Evolutionary conservation across 2,113 vertebrate genomes (phyloP), one percentile per base, ranked within the genome.

Genomic region (Donacobius atricapilla): DNA sequence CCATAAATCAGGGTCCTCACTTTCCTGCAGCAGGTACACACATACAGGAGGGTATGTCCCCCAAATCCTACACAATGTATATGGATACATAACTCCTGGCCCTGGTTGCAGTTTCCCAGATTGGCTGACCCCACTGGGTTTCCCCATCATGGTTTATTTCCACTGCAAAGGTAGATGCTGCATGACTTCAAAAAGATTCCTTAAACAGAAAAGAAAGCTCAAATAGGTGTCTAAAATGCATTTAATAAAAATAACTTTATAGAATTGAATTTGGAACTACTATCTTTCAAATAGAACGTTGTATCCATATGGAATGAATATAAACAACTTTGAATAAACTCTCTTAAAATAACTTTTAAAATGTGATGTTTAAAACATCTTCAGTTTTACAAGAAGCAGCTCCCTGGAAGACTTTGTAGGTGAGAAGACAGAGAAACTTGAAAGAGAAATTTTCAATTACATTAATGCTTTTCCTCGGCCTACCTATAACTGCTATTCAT

Each of bases 21-120:
- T 47, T 80, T 30, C n/a, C 15, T 4, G 4, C 21, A 82, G 61
- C 40, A 83, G 75, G 45, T 6, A 6, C 20, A 44, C 24, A 30
- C 11, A 13, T 10, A 27, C 2, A 42, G 25, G 60, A 68, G 22
- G 11, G 13, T 21, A 5, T 15, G 9, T 6, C 5, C 20, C 15
- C 10, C 6, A 65, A 80, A 72, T 50, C 40, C n/a, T 44, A 20
- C 9, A 10, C 11, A 25, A 42, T 0, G 0, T 4, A 1, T 24
- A 28, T 5, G 23, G 37, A 31, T 81, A 54, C 13, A 9, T 1
- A 37, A 61, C 3, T 45, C 31, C 33, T 3, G 31, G 23, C 31
- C 15, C 28, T 70, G 54, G 13, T 8, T 65, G 22, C 1, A 2
- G 42, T 13, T 57, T 30, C 68, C 45, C 48, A 37, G 10, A 22